A percentile compares a stretch with the other conserved stretches of the same genome.
Conservation (phyloP, 2,888 invertebrate species). For the Frankliniella intonsa region DNA sequence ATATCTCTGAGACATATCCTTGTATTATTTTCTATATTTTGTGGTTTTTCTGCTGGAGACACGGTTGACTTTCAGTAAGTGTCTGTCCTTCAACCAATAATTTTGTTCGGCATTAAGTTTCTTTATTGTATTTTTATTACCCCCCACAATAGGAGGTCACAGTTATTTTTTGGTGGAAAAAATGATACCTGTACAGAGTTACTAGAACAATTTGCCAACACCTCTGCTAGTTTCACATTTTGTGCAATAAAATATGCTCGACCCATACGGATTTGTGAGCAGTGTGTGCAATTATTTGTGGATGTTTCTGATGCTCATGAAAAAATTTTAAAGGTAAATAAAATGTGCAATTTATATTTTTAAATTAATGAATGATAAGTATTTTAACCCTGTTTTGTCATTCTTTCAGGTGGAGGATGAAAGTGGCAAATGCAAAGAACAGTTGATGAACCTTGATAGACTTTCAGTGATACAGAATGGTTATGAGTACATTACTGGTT, state of each 20-base stretch:
- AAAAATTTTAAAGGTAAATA: conserved; percentile 49
- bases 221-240: conserved; percentile 55
- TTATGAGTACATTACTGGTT: conserved; percentile 52
- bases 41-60: not conserved
- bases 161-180: not conserved
- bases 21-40: not conserved
- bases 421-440: conserved; percentile 51
- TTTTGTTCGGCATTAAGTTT: too few species aligned
- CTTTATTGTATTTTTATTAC: too few species aligned
- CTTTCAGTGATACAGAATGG: conserved; percentile 57
- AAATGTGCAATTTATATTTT: conserved; percentile 30
- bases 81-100: not conserved
- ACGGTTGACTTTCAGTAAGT: not conserved
- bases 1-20: not conserved
- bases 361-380: not conserved
- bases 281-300: conserved; percentile 55
- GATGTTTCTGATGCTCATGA: conserved; percentile 51
- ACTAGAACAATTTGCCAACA: conserved; percentile 50
- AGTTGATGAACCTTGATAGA: conserved; percentile 58
- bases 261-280: conserved; percentile 59
- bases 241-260: conserved; percentile 58
- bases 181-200: conserved; percentile 38
- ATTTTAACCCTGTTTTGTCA: conserved; percentile 17
- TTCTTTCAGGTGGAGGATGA: conserved; percentile 49
- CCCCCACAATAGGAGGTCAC: not conserved